Evolutionary conservation across 2,113 vertebrate genomes (phyloP).

Genomic region (mouse (Mus musculus)): DNA sequence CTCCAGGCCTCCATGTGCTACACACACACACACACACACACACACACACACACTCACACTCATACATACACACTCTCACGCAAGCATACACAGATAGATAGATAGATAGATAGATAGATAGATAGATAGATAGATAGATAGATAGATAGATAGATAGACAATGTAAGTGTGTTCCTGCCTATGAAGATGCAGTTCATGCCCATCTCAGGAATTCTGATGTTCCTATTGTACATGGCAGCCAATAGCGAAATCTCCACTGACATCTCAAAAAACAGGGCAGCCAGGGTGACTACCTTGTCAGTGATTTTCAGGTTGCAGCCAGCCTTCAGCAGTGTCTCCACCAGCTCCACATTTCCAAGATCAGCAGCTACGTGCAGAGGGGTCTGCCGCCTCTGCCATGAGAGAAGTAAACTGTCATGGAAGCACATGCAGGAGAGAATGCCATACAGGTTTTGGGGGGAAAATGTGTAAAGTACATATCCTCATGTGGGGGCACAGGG

Average conservation of each 20-base stretch:
- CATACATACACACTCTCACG: background rate
- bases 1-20: background rate
- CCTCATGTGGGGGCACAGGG: background rate
- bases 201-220: background rate
- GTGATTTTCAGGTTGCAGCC: constrained; percentile 87
- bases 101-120: too few relatives aligned
- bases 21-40: background rate
- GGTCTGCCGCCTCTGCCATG: constrained; percentile 91
- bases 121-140: background rate
- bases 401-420: constrained; percentile 55
- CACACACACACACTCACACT: background rate
- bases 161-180: background rate
- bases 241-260: background rate
- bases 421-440: background rate
- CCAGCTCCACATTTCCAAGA: constrained; percentile 91
- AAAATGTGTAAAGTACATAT: background rate
- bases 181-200: background rate
- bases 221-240: background rate
- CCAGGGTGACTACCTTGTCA: constrained; percentile 86
- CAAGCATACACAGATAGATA: background rate
- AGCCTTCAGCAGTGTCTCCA: constrained; percentile 91
- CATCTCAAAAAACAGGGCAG: background rate
- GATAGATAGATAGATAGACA: background rate
- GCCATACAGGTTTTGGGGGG: background rate
- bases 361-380: constrained; percentile 93